Base-by-base conservation (phyloP, 2,888 invertebrate genomes). In the Stenoptilia bipunctidactyla region DNA sequence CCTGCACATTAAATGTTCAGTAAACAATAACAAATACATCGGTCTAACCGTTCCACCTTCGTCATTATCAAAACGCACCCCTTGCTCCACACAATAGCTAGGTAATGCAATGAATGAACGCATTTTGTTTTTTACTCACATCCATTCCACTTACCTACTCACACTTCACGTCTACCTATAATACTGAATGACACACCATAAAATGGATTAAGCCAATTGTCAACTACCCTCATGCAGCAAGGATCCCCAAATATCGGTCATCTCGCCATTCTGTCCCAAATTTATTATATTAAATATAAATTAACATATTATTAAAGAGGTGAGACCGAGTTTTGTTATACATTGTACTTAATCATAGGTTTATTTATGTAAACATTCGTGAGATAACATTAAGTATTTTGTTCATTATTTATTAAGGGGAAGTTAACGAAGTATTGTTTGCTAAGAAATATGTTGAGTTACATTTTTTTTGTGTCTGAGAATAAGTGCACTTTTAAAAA, bases 261-360 rank as follows among this genome's bases (percentile, higher is more conserved):
- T 65, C 63, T 61, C 58, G 55, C 65, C 61, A 68, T 62, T 61
- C 62, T 58, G 50, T 53, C 49, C 55, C 60, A 61, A 71, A 75
- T 69, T 70, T 72, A 74, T 75, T 70, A 72, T 64, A 79, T 79
- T 74, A 75, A 79, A 77, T 73, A 70, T 71, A 72, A 77, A 80
- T 82, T 82, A 82, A 77, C 77, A 80, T 82, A 77, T 74, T 72
- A 76, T 67, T 67, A 70, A 51, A 47, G 58, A 63, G 63, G 66
- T 61, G 68, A 65, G 65, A 63, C 62, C 52, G 56, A 51, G 63
- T 63, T 63, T 68, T 66, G 61, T 63, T 65, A 49, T 46, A 58
- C 45, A 61, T 74, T 73, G 69, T 74, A 56, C 55, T 60, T 60
- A 52, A 52, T 54, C 59, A 62, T 57, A 77, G 77, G 79, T 79